Evolutionary conservation across 1,140 invertebrate genomes (phyloP), one percentile per base, ranked within the genome.

Genomic region (Sipha flava): DNA sequence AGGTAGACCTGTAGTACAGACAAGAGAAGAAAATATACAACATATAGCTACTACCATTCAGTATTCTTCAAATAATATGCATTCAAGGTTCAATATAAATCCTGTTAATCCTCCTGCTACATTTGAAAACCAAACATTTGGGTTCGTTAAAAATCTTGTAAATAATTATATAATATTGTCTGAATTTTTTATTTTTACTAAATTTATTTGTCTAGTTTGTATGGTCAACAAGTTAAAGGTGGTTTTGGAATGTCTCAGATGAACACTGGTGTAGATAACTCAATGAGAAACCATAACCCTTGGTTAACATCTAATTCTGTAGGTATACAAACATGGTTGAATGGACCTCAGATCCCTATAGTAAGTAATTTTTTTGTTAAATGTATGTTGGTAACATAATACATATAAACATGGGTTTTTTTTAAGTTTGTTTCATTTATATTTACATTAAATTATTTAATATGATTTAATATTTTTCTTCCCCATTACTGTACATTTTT

Each of bases 191-290:
- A 66, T 23, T 34, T 40, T 21, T 12, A 21, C n/a, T 23, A 43
- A 43, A 40, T 66, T 12, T 43, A 29, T 12, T 70, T 70, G 1
- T 77, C 14, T 75, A 77, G 73, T 40, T 77, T 77, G 34, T 77
- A 77, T 10, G 73, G 73, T 26, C 73, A 77, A 54, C 73, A 77
- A 77, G 59, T 77, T 0, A 77, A 77, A 59, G 73, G 73, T 18
- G 73, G 73, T 57, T 77, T 77, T 77, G 73, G 73, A 57, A 77
- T 77, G 73, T 77, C 73, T 5, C 73, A 77, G 59, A 77, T 77
- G 73, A 77, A 77, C 21, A 29, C 73, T 45, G 59, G 52, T 43
- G 31, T 77, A 18, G 73, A 77, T 45, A 77, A 59, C 16, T 77
- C 73, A 18, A 77, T 77, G 52, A 57, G 21, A 40, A 52, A 77